Conservation (phyloP, 1,140 invertebrate species). For the Drosophila nebulosa region DNA sequence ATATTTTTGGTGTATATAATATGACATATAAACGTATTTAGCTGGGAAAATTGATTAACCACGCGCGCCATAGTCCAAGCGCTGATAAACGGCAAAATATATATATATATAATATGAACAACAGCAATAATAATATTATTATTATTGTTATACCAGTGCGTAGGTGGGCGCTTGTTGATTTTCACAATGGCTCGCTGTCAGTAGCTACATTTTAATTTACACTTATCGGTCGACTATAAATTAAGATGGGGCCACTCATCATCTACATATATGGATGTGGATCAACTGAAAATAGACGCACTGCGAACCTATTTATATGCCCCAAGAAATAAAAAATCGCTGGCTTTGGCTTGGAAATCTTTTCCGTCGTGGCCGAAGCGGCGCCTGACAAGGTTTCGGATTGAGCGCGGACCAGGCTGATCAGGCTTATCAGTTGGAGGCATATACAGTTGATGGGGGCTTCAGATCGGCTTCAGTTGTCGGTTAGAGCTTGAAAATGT, state of each 20-base stretch:
- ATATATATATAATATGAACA: slow-evolving; percentile 18
- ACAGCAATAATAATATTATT: slow-evolving; percentile 67
- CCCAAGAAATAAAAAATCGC: slow-evolving; percentile 12
- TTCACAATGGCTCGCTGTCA: slow-evolving; percentile 30
- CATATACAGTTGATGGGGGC: slow-evolving; percentile 19
- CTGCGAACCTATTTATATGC: slow-evolving; percentile 12
- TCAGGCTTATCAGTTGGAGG: slow-evolving; percentile 38
- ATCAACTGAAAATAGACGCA: slow-evolving; percentile 45
- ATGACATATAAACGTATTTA: not conserved
- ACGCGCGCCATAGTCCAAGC: slow-evolving; percentile 28
- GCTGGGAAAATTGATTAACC: slow-evolving; percentile 69
- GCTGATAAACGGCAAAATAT: slow-evolving; percentile 27
- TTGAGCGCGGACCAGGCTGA: slow-evolving; percentile 9
- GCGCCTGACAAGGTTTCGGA: slow-evolving; percentile 36
- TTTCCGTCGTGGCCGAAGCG: slow-evolving; percentile 2
- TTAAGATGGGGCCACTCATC: slow-evolving; percentile 34
- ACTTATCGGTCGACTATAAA: slow-evolving; percentile 45
- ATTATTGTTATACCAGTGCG: slow-evolving; percentile 63
- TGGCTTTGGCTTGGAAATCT: slow-evolving; percentile 4
- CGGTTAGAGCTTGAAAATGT: slow-evolving; percentile 64
- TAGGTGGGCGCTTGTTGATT: slow-evolving; percentile 52
- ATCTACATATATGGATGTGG: too few species aligned
- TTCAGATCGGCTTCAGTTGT: slow-evolving; percentile 45
- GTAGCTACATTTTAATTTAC: slow-evolving; percentile 45
- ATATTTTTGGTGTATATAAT: not conserved